Percentiles rank a stretch among this genome's conserved stretches.
Evolutionary conservation across 2,113 vertebrate species (phyloP).

Genomic region (Burhinus bistriatus): DNA sequence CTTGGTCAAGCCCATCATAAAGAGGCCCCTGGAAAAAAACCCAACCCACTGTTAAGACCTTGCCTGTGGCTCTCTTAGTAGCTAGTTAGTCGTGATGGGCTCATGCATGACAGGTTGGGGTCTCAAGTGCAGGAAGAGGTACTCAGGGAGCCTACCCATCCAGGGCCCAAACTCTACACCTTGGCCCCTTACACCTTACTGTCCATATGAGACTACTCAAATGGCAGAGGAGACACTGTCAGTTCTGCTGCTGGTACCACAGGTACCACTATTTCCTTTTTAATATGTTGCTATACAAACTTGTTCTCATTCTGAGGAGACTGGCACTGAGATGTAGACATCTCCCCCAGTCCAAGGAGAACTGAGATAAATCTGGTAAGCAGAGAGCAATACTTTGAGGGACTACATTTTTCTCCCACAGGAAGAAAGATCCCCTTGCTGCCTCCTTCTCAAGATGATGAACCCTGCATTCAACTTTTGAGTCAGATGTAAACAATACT

Average conservation of each 20-base stretch:
- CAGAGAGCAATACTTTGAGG: neutral
- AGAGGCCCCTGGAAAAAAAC: neutral
- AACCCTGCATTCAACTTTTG: neutral
- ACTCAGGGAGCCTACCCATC: neutral
- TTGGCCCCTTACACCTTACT: neutral
- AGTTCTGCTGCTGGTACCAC: neutral
- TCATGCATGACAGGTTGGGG: accelerated
- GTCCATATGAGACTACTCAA: accelerated
- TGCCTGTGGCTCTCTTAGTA: neutral
- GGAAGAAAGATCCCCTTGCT: neutral
- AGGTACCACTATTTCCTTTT: neutral
- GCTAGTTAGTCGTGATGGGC: neutral
- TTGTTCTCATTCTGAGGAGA: neutral
- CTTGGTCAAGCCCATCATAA: neutral
- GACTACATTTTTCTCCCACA: neutral
- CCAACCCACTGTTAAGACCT: neutral
- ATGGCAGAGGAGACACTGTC: neutral
- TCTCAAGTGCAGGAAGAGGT: neutral
- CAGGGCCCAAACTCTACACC: neutral
- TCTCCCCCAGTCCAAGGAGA: neutral
- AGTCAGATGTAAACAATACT: neutral
- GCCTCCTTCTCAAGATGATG: neutral
- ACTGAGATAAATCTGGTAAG: neutral
- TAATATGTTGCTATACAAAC: neutral
- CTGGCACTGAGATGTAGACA: neutral